phyloP scores from a whole-genome alignment of 2,797 vertebrate genomes.

The Eurystomus glaucurus region DNA sequence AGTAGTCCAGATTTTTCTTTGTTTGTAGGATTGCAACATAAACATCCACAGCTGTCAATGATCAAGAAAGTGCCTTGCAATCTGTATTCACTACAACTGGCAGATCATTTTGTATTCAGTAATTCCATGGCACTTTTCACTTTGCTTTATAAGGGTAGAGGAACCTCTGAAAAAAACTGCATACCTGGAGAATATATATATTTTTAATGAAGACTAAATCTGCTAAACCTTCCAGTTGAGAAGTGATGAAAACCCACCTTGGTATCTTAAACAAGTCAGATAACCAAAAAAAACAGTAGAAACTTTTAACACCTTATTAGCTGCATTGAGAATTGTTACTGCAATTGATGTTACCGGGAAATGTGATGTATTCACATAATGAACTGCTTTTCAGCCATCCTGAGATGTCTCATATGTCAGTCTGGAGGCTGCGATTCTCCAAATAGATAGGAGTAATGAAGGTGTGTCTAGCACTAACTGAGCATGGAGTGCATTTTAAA shows the following conservation, averaged over 20 bases:
- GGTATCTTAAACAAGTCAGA: slow-evolving; percentile 77
- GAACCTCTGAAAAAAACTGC: not conserved
- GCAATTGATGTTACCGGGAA: slow-evolving; percentile 71
- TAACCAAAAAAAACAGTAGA: slow-evolving; percentile 61
- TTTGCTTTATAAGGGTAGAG: slow-evolving; percentile 48
- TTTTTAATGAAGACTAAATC: slow-evolving; percentile 75
- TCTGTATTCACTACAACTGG: slow-evolving; percentile 36
- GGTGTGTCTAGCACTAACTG: slow-evolving; percentile 73
- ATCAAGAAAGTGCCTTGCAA: slow-evolving; percentile 37
- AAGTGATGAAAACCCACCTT: slow-evolving; percentile 62
- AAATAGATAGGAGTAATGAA: slow-evolving; percentile 77
- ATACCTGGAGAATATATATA: slow-evolving; percentile 59
- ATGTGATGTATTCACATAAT: slow-evolving; percentile 68
- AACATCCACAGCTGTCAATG: slow-evolving; percentile 43
- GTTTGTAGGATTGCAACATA: slow-evolving; percentile 41
- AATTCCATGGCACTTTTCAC: slow-evolving; percentile 45
- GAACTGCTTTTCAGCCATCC: slow-evolving; percentile 69
- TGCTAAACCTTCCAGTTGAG: slow-evolving; percentile 62
- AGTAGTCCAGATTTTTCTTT: slow-evolving; percentile 28
- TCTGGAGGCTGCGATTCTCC: slow-evolving; percentile 63
- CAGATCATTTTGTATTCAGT: slow-evolving; percentile 19
- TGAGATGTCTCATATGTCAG: slow-evolving; percentile 78
- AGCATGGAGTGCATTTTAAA: slow-evolving; percentile 76
- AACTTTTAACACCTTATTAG: slow-evolving; percentile 73
- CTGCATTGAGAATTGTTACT: slow-evolving; percentile 73